Conservation (phyloP, 2,888 invertebrate genomes). For the Phorcus lineatus region DNA sequence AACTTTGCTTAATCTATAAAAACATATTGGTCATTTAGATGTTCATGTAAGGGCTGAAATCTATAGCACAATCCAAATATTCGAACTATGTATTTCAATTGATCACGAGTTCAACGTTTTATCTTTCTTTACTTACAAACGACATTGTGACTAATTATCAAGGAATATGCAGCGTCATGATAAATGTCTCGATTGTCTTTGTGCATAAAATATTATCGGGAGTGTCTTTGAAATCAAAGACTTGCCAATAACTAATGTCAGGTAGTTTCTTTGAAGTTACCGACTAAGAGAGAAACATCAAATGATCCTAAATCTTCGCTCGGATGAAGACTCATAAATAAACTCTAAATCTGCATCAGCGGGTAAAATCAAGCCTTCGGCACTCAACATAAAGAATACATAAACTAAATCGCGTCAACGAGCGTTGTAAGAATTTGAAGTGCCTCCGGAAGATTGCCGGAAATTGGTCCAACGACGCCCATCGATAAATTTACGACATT, state of each 20-base stretch:
- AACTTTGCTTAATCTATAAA: too few relatives aligned
- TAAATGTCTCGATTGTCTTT: too few relatives aligned
- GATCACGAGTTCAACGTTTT: too few relatives aligned
- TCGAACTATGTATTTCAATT: too few relatives aligned
- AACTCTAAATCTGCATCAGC: background rate
- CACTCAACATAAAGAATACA: background rate
- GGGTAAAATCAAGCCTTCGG: background rate
- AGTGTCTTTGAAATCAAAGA: too few relatives aligned
- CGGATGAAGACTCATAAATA: conserved; percentile 2
- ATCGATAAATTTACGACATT: background rate
- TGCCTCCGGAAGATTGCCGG: conserved; percentile 5
- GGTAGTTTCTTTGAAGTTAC: background rate
- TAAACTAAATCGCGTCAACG: background rate
- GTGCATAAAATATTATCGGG: too few relatives aligned
- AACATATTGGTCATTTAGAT: too few relatives aligned
- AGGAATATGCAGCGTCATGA: too few relatives aligned
- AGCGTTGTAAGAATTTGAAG: background rate
- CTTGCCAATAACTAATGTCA: background rate
- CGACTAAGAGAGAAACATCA: background rate
- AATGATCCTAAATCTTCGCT: conserved; percentile 18
- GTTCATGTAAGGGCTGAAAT: too few relatives aligned
- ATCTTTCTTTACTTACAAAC: too few relatives aligned
- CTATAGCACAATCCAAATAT: too few relatives aligned
- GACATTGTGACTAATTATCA: too few relatives aligned
- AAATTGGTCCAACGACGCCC: conserved; percentile 1